Percentiles rank a stretch among this genome's conserved stretches.
Evolutionary conservation across 2,888 invertebrate species (phyloP).

Genomic region (Aporophyla nigra): DNA sequence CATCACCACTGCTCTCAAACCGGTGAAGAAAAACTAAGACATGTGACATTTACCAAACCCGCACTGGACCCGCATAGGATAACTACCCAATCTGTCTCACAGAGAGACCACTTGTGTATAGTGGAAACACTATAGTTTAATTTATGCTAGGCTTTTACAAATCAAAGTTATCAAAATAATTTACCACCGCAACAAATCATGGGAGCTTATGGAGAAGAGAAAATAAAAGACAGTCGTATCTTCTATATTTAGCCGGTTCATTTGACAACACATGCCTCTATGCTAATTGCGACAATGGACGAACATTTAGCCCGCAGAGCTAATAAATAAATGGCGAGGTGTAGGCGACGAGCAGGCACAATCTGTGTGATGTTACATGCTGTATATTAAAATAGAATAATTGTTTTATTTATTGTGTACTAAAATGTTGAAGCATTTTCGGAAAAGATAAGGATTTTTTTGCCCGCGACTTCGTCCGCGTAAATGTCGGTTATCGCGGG

Average conservation of each 20-base stretch:
- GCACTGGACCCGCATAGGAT: too few relatives aligned
- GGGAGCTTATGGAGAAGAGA: neutral
- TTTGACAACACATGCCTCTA: constrained; percentile 46
- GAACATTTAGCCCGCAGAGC: constrained; percentile 64
- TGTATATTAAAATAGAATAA: constrained; percentile 18
- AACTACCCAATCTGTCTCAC: too few relatives aligned
- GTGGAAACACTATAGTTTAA: too few relatives aligned
- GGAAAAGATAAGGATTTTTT: too few relatives aligned
- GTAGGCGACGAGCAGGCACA: constrained; percentile 70
- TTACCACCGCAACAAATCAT: neutral
- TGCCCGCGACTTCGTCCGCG: too few relatives aligned
- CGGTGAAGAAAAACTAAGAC: too few relatives aligned
- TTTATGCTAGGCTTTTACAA: neutral
- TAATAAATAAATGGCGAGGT: constrained; percentile 69
- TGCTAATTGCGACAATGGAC: constrained; percentile 73
- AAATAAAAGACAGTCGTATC: neutral
- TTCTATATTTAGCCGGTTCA: constrained; percentile 38
- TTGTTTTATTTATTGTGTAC: neutral
- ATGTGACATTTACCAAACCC: too few relatives aligned
- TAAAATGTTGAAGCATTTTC: neutral
- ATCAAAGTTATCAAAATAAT: neutral
- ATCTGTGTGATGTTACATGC: constrained; percentile 57
- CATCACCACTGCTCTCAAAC: too few relatives aligned
- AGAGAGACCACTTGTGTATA: too few relatives aligned
- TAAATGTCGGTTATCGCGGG: too few relatives aligned